A percentile compares a stretch with the other conserved stretches of the same genome.
phyloP scores from a whole-genome alignment of 2,113 vertebrate species.

The Geococcyx californianus region DNA sequence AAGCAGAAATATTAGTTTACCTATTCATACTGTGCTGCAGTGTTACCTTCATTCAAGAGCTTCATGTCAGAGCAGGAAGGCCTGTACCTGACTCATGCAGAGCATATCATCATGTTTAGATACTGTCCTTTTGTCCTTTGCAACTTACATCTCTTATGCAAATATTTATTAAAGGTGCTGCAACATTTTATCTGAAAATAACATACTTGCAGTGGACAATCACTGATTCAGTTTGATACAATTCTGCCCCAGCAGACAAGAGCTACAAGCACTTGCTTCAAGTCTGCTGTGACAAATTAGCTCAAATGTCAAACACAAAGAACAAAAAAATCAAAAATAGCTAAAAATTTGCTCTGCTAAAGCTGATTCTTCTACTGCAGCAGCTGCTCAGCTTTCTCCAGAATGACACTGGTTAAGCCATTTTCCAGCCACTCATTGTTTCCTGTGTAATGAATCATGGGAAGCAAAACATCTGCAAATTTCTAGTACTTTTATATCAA shows the following conservation, averaged over 20 bases:
- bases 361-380: not conserved
- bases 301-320: not conserved
- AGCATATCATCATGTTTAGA: not conserved
- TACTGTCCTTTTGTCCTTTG: not conserved
- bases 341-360: not conserved
- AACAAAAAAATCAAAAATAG: not conserved
- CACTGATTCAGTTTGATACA: not conserved
- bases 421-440: not conserved
- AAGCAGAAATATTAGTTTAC: not conserved
- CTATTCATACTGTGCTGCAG: not conserved
- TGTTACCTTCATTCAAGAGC: not conserved
- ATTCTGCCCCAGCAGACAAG: not conserved
- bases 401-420: not conserved
- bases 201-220: not conserved
- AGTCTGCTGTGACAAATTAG: not conserved
- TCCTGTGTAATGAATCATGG: not conserved
- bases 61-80: not conserved
- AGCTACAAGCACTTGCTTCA: not conserved
- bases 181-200: not conserved
- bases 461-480: not conserved
- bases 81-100: too few species aligned
- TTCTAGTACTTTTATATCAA: not conserved
- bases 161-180: not conserved
- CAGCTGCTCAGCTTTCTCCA: not conserved
- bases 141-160: not conserved